Percentiles rank a stretch among this genome's conserved stretches.
Evolutionary conservation across 2,797 vertebrate species (phyloP).

Genomic region (Sitta carolinensis): DNA sequence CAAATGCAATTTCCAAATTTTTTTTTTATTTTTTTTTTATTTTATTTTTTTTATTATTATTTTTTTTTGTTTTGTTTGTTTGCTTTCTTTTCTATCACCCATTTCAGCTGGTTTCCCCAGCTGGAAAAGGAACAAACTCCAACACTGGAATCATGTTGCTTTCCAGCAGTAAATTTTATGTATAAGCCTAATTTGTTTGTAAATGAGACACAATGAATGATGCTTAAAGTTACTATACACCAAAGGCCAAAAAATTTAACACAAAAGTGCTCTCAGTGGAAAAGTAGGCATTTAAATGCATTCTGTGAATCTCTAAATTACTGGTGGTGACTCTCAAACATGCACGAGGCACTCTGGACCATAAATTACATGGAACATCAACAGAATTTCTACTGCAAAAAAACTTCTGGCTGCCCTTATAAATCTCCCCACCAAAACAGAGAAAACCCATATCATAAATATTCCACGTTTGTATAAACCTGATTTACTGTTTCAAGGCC

Average conservation of each 20-base stretch:
- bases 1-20: neutral
- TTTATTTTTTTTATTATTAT: neutral
- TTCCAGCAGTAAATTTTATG: neutral
- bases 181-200: neutral
- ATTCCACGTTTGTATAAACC: neutral
- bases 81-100: neutral
- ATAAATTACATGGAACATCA: slow-evolving; percentile 15
- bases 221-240: neutral
- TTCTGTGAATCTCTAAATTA: slow-evolving; percentile 16
- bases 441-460: slow-evolving; percentile 2
- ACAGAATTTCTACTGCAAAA: slow-evolving; percentile 6
- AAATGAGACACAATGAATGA: neutral
- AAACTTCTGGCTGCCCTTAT: neutral
- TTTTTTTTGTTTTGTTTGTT: neutral
- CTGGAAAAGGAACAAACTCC: neutral
- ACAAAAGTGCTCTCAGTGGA: neutral
- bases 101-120: neutral
- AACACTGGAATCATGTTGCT: neutral
- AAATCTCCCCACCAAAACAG: slow-evolving; percentile 37
- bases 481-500: slow-evolving; percentile 4
- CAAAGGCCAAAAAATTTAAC: neutral
- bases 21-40: neutral
- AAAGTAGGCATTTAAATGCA: neutral
- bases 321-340: neutral
- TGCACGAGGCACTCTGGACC: neutral